Percentiles rank a stretch among this genome's conserved stretches.
These are phyloP conservation scores for Clinocottus analis DNA, from an alignment of 2,113 vertebrate species.

Conservation along the genomic window DNA sequence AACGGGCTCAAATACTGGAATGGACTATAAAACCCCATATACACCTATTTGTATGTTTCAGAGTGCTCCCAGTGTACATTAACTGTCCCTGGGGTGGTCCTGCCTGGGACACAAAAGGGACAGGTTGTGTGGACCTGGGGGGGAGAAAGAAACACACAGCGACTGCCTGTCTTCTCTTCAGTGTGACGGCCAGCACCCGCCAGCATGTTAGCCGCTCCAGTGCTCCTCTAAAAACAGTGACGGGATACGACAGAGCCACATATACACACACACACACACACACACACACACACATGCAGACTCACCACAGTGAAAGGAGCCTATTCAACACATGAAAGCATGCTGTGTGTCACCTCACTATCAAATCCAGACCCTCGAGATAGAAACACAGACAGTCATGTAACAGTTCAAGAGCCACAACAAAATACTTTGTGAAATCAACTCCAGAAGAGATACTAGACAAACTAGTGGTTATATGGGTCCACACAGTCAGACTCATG, in stretches of 20 bases:
- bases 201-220: conserved; percentile 71
- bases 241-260: conserved; percentile 47
- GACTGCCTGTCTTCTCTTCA: conserved; percentile 58
- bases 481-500: background rate
- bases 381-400: conserved; percentile 2
- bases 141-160: conserved; percentile 60
- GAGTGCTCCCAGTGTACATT: conserved; percentile 27
- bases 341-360: conserved; percentile 22
- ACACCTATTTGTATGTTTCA: conserved; percentile 13
- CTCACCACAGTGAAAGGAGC: conserved; percentile 38
- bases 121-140: conserved; percentile 69
- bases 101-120: conserved; percentile 55
- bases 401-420: conserved; percentile 13
- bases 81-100: conserved; percentile 33
- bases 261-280: too few relatives aligned
- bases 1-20: conserved; percentile 11
- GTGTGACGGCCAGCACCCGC: conserved; percentile 61
- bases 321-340: conserved; percentile 41
- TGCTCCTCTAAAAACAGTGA: conserved; percentile 64
- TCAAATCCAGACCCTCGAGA: conserved; percentile 13
- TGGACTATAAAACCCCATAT: background rate
- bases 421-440: background rate
- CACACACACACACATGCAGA: conserved; percentile 40
- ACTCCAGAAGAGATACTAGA: background rate
- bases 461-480: background rate